Conservation (phyloP, 2,113 vertebrate genomes). For the Mastomys natalensis region DNA sequence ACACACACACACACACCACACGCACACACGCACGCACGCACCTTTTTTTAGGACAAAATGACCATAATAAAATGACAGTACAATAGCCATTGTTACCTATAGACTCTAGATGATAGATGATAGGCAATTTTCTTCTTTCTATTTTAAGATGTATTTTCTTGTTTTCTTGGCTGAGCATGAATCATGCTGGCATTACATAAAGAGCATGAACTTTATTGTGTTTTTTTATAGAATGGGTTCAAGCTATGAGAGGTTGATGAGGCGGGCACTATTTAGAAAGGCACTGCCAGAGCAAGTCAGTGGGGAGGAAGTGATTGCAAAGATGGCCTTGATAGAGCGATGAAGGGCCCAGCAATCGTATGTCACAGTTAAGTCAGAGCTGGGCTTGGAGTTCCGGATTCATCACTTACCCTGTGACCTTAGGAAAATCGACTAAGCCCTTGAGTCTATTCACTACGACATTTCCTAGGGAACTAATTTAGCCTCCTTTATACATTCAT, state of each 20-base stretch:
- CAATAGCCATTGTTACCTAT: neutral
- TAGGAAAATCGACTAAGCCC: neutral
- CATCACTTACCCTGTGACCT: neutral
- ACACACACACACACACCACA: too few species aligned
- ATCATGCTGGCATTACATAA: neutral
- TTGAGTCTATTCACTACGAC: neutral
- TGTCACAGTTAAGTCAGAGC: neutral
- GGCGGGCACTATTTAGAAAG: neutral
- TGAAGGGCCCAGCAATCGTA: too few species aligned
- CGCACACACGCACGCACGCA: too few species aligned
- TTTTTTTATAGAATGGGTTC: neutral
- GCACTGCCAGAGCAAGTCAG: fast-evolving
- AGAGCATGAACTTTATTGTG: neutral
- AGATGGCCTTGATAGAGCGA: neutral
- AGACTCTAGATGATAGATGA: neutral
- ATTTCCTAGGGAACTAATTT: neutral
- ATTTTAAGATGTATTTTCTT: neutral
- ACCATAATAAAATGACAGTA: neutral
- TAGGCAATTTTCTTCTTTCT: neutral
- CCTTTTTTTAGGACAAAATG: neutral
- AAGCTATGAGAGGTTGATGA: neutral
- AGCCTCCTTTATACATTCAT: neutral
- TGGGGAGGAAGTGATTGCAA: too few species aligned
- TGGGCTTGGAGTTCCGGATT: neutral
- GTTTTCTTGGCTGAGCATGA: neutral